These are phyloP conservation scores for Bombus sylvicola DNA, from an alignment of 1,140 invertebrate species.

Conservation along the genomic window DNA sequence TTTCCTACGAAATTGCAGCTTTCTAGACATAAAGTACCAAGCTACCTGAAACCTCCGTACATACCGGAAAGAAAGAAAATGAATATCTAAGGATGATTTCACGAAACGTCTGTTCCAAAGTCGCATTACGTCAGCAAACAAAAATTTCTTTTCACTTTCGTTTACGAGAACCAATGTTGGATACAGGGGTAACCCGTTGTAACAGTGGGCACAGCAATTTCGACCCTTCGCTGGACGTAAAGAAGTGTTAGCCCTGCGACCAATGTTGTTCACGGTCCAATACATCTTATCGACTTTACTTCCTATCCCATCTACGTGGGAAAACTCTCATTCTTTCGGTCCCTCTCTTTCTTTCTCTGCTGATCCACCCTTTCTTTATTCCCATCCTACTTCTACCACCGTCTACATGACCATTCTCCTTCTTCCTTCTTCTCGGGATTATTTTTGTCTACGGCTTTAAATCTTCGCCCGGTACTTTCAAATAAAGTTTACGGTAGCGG, in stretches of 20 bases:
- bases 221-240: constrained; percentile 56
- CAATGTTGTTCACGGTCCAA: constrained; percentile 71
- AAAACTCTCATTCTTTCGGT: constrained; percentile 64
- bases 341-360: not conserved
- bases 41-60: no score
- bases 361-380: not conserved
- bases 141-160: constrained; percentile 55
- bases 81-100: not conserved
- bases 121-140: constrained; percentile 1
- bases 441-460: constrained; percentile 74
- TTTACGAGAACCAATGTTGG: constrained; percentile 37
- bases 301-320: constrained; percentile 70
- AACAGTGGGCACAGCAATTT: constrained; percentile 61
- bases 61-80: not conserved
- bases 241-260: constrained; percentile 68
- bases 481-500: constrained; percentile 72
- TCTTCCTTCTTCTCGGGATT: constrained; percentile 61
- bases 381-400: not conserved
- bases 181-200: constrained; percentile 27
- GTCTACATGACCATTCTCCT: constrained; percentile 42
- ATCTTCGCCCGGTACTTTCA: constrained; percentile 71
- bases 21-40: no score
- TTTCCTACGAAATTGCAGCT: no score
- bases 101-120: not conserved
- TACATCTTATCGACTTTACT: constrained; percentile 73